phyloP scores from a whole-genome alignment of 2,113 vertebrate genomes.

The Tragulus kanchil region DNA sequence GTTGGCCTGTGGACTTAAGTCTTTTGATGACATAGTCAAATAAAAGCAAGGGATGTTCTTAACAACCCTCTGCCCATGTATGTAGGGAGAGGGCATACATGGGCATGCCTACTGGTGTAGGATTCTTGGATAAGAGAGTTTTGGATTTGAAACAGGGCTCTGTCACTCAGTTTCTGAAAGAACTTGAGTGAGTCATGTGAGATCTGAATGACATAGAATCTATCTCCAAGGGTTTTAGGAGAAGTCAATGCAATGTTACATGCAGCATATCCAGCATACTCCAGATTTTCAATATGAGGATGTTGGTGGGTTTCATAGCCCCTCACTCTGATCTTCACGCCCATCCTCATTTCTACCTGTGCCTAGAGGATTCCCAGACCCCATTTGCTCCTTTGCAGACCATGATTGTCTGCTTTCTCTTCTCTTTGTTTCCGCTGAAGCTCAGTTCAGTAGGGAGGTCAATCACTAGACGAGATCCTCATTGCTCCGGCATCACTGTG shows the following conservation, averaged over 20 bases:
- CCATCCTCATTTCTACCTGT: background rate
- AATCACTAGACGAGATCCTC: slow-evolving; percentile 66
- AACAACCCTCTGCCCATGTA: too few species aligned
- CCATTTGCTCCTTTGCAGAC: background rate
- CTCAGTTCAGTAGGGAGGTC: slow-evolving; percentile 71
- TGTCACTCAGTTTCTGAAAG: background rate
- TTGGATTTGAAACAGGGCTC: background rate
- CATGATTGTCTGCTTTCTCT: background rate
- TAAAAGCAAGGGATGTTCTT: background rate
- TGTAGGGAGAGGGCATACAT: too few species aligned
- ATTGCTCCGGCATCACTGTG: slow-evolving; percentile 67
- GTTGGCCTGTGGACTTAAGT: background rate
- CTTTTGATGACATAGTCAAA: background rate
- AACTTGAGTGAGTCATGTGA: background rate
- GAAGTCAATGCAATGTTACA: background rate
- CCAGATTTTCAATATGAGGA: background rate
- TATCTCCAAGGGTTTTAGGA: background rate
- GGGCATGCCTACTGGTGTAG: background rate
- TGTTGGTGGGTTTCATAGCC: background rate
- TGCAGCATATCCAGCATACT: fast-evolving
- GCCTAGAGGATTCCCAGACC: background rate
- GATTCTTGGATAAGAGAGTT: background rate
- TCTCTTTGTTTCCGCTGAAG: background rate
- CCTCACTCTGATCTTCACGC: background rate
- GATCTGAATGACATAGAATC: background rate